phyloP scores from a whole-genome alignment of 37 sponge, comb jelly and placozoan species.

The Hexactinellida sp. region DNA sequence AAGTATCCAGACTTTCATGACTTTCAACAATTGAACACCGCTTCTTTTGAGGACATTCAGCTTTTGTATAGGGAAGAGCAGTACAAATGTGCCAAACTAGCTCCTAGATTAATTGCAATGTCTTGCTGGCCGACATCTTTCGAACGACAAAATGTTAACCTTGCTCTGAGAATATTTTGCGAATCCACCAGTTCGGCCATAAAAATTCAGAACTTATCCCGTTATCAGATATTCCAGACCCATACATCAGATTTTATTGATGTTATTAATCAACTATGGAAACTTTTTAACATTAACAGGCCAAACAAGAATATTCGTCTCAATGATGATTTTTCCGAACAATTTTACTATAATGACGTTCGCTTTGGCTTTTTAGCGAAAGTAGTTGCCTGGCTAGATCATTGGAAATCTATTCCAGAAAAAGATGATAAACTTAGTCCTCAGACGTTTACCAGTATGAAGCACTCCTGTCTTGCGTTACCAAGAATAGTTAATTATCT shows the following conservation, averaged over 20 bases:
- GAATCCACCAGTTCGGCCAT: neutral
- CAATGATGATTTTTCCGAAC: neutral
- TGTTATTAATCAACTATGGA: neutral
- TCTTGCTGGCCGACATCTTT: neutral
- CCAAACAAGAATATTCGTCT: neutral
- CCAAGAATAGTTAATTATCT: neutral
- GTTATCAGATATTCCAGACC: neutral
- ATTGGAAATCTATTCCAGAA: neutral
- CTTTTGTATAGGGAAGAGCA: neutral
- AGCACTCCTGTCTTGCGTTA: neutral
- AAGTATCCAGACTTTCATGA: neutral
- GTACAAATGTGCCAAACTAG: neutral
- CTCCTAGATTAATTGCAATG: neutral
- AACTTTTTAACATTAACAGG: neutral
- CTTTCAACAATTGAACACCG: neutral
- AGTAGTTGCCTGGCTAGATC: neutral
- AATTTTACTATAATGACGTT: neutral
- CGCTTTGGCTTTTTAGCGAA: neutral
- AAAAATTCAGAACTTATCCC: neutral
- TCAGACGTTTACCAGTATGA: neutral
- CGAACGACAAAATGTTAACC: neutral
- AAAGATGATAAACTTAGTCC: neutral
- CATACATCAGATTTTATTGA: neutral
- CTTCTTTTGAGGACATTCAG: neutral
- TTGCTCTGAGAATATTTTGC: neutral